phyloP scores from a whole-genome alignment of 2,888 invertebrate species.

The Oligia latruncula region DNA sequence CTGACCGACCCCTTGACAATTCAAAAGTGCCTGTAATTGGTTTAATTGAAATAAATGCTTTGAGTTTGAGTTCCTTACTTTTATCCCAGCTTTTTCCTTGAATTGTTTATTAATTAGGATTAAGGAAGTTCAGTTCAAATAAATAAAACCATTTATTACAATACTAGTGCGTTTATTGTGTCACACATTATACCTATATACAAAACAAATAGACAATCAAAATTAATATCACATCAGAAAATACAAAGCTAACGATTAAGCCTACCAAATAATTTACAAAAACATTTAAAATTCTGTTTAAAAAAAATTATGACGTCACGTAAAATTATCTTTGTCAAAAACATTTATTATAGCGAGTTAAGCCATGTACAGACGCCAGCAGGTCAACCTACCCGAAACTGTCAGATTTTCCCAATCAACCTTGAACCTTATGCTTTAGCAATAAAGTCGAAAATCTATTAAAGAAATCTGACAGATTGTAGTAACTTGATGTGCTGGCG shows the following conservation, averaged over 20 bases:
- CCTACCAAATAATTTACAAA: conserved; percentile 66
- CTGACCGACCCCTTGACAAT: no score
- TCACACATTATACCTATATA: conserved; percentile 54
- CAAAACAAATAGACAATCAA: conserved; percentile 64
- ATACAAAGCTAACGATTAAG: conserved; percentile 66
- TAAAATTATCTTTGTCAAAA: conserved; percentile 13
- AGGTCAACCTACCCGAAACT: no score
- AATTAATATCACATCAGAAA: conserved; percentile 79
- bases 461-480: no score
- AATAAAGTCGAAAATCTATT: no score
- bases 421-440: no score
- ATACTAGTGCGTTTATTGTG: conserved; percentile 59
- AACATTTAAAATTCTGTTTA: conserved; percentile 44
- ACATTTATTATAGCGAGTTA: not conserved
- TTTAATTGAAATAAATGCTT: no score
- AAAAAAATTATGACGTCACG: conserved; percentile 36
- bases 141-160: conserved; percentile 29
- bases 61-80: not conserved
- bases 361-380: no score
- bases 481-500: no score
- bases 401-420: no score
- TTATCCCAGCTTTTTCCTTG: not conserved
- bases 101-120: not conserved
- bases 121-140: not conserved
- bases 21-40: no score